Evolutionary conservation across 2,888 invertebrate genomes (phyloP).

Genomic region (Ephialtes manifestator): DNA sequence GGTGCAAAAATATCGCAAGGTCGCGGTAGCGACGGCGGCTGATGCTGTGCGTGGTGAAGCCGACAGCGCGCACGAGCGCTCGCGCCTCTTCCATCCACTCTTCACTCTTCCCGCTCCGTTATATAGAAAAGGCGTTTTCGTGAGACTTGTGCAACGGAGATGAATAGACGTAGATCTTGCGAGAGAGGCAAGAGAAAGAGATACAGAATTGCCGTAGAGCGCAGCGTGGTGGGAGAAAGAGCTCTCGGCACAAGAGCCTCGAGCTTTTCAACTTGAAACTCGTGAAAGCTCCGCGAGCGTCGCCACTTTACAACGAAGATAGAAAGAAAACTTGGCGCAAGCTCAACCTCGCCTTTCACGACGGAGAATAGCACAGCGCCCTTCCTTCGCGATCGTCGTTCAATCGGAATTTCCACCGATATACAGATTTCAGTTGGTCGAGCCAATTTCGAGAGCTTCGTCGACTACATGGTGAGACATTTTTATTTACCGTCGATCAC

Average conservation of each 20-base stretch:
- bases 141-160: not conserved
- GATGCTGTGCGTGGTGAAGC: slow-evolving; percentile 30
- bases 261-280: slow-evolving; percentile 31
- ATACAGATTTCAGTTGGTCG: not conserved
- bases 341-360: not conserved
- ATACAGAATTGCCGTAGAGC: not conserved
- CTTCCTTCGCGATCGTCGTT: slow-evolving; percentile 65
- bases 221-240: slow-evolving; percentile 11
- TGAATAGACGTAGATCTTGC: not conserved
- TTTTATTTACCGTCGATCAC: not conserved
- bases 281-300: slow-evolving; percentile 18
- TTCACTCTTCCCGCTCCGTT: not conserved
- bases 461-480: not conserved
- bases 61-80: slow-evolving; percentile 21
- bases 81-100: slow-evolving; percentile 22
- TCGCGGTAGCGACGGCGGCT: slow-evolving; percentile 79
- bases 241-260: slow-evolving; percentile 23
- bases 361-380: slow-evolving; percentile 33
- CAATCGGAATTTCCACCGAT: slow-evolving; percentile 28
- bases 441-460: not conserved
- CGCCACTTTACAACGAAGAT: slow-evolving; percentile 11
- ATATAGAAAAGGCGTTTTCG: slow-evolving; percentile 7
- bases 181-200: not conserved
- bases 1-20: slow-evolving; percentile 85
- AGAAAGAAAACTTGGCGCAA: not conserved